These are phyloP conservation scores for Hippoglossus hippoglossus DNA, from an alignment of 2,797 vertebrate species.

Conservation along the genomic window DNA sequence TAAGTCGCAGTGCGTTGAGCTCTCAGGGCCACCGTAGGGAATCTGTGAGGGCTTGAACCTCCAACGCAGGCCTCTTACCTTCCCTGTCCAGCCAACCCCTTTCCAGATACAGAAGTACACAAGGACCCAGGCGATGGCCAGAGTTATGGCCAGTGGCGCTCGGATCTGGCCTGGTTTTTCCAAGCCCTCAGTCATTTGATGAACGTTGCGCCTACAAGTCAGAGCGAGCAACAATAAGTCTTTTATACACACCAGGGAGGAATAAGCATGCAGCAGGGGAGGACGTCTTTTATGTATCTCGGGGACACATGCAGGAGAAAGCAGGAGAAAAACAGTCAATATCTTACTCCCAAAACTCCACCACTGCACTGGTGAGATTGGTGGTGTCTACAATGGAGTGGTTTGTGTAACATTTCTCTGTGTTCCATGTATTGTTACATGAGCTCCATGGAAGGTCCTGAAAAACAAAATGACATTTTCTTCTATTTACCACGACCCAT, in stretches of 20 bases:
- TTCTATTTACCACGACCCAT: not conserved
- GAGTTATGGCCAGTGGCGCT: constrained; percentile 93
- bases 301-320: constrained; percentile 57
- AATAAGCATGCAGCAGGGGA: constrained; percentile 52
- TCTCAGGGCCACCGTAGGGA: not conserved
- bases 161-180: constrained; percentile 96
- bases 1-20: no score
- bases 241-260: constrained; percentile 45
- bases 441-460: constrained; percentile 96
- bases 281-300: constrained; percentile 49
- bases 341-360: constrained; percentile 99
- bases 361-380: constrained; percentile 95
- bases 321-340: constrained; percentile 43
- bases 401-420: constrained; percentile 96
- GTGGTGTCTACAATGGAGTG: constrained; percentile 91
- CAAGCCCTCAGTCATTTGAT: constrained; percentile 96
- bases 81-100: constrained; percentile 98
- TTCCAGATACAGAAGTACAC: constrained; percentile 99
- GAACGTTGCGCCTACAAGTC: constrained; percentile 93
- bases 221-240: constrained; percentile 66
- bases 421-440: constrained; percentile 97
- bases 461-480: constrained; percentile 45
- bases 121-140: constrained; percentile 97
- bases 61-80: constrained; percentile 87
- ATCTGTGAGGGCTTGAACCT: not conserved